Conservation (phyloP, 2,888 invertebrate genomes). For the Latrodectus hesperus region DNA sequence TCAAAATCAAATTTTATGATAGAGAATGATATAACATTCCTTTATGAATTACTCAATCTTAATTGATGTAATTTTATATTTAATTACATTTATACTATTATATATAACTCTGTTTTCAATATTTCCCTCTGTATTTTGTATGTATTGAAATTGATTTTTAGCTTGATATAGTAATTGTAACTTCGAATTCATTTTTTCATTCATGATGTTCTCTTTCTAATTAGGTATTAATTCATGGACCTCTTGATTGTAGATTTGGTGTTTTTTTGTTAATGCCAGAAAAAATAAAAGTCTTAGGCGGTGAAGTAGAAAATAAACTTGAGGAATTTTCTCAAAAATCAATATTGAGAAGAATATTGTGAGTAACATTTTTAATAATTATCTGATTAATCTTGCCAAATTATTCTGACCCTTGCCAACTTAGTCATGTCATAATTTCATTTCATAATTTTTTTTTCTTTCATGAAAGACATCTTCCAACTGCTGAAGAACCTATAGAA, state of each 20-base stretch:
- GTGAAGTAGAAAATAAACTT: constrained; percentile 74
- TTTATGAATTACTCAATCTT: too few species aligned
- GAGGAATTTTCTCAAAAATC: constrained; percentile 22
- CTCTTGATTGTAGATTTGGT: constrained; percentile 83
- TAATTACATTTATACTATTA: too few species aligned
- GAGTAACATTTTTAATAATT: constrained; percentile 13
- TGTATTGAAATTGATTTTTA: not conserved
- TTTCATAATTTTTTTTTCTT: not conserved
- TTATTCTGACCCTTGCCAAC: not conserved
- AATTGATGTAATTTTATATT: too few species aligned
- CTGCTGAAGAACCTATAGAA: constrained; percentile 10
- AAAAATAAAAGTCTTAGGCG: constrained; percentile 81
- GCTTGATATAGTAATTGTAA: not conserved
- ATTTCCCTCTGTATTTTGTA: not conserved
- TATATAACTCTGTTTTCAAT: not conserved
- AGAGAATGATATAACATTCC: too few species aligned
- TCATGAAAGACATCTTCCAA: constrained; percentile 24
- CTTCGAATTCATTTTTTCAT: too few species aligned
- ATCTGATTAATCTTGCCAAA: not conserved
- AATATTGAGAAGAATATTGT: constrained; percentile 46
- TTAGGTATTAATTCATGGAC: constrained; percentile 79
- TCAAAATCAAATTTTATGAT: too few species aligned
- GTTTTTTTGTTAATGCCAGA: constrained; percentile 80
- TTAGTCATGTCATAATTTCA: not conserved
- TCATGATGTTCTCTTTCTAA: not conserved